phyloP scores from a whole-genome alignment of 1,140 invertebrate genomes.

The Sesamia nonagrioides region DNA sequence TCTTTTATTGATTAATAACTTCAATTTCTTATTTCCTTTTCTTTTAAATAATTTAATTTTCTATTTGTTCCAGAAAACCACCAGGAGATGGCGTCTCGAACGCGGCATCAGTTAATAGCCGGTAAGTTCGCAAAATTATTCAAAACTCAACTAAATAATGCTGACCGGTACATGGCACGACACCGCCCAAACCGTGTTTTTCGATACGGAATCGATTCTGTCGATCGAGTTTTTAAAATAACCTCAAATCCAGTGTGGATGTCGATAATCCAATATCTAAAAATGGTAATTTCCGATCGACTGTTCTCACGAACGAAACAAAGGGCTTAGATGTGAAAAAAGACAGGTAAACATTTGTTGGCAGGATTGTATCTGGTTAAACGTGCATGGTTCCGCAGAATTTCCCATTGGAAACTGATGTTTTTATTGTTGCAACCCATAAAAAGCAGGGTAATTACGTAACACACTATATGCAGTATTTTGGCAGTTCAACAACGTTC shows the following conservation, averaged over 20 bases:
- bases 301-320: constrained; percentile 79
- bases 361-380: not conserved
- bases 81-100: constrained; percentile 91
- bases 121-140: constrained; percentile 88
- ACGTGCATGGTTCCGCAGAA: constrained; percentile 9
- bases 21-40: constrained; percentile 57
- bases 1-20: not conserved
- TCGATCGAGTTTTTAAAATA: constrained; percentile 66
- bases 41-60: constrained; percentile 58
- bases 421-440: too few species aligned
- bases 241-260: constrained; percentile 70
- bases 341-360: constrained; percentile 51
- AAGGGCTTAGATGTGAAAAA: constrained; percentile 72
- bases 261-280: constrained; percentile 82
- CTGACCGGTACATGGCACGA: constrained; percentile 38
- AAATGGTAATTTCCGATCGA: constrained; percentile 81
- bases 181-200: constrained; percentile 70
- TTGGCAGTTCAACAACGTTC: too few species aligned
- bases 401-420: not conserved
- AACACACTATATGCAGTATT: too few species aligned
- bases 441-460: too few species aligned
- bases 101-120: constrained; percentile 91
- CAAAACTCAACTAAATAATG: constrained; percentile 40
- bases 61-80: constrained; percentile 91
- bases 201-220: constrained; percentile 67